Evolutionary conservation across 2,888 invertebrate genomes (phyloP), one percentile per base, ranked within the genome.

Genomic region (Ferdinandea cuprea): DNA sequence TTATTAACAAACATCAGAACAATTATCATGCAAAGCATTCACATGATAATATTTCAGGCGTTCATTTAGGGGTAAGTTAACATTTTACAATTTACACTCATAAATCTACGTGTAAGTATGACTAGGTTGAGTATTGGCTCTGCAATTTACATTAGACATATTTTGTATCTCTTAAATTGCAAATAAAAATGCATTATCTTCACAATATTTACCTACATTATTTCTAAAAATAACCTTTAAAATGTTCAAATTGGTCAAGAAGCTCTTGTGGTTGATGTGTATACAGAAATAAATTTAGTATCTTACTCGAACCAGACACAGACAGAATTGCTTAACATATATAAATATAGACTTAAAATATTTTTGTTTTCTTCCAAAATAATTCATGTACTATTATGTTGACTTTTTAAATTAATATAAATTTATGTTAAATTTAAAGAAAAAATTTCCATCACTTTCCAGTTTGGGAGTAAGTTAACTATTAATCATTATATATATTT

Each of bases 381-480:
- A 56, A 6, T 7, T 35, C 6, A 13, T 35, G 4, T 17, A 3
- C 25, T 25, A n/a, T n/a, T 25, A 25, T 50, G 8, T 9, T 40
- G 4, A 21, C n/a, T 17, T 8, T 11, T 59, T 44, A 35, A 61
- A 37, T 28, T 15, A 15, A 25, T n/a, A n/a, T 32, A 15, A 28
- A 42, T 56, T 32, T 7, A 90, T 90, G 90, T 85, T 89, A 85
- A 89, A 88, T 78, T 89, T 92, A 86, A 92, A 92, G 87, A 92
- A 92, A 88, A 90, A 90, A 85, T 92, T 92, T 87, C 92, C 92
- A 71, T 92, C 92, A 74, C 88, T 92, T 85, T 91, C 91, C 85
- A 92, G 92, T 88, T 91, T 92, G 86, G 92, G 92, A 87, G 91
- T 92, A 90, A 92, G 92, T 91, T 56, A 17, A 32, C 19, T 21